phyloP scores from a whole-genome alignment of 1,140 invertebrate species.

The Drosophila ercepeae region DNA sequence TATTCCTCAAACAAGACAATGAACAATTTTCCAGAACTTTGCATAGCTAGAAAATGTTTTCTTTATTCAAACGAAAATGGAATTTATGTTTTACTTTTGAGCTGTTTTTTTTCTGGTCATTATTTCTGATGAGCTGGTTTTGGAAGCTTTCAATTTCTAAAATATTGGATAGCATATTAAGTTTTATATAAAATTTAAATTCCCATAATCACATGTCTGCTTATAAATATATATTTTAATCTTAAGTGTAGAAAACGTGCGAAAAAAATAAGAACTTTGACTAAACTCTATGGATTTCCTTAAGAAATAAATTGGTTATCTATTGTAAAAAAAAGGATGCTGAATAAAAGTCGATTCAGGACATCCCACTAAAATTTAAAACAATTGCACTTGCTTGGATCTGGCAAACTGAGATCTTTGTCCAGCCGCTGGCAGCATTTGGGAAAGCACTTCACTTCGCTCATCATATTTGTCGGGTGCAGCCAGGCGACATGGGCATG shows the following conservation, averaged over 20 bases:
- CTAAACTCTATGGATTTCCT: neutral
- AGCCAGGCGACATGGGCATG: slow-evolving; percentile 38
- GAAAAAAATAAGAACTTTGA: neutral
- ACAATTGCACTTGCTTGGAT: slow-evolving; percentile 12
- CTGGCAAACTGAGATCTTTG: too few species aligned
- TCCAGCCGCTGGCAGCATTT: slow-evolving; percentile 30
- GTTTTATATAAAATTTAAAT: neutral
- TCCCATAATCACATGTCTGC: neutral
- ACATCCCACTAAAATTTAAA: neutral
- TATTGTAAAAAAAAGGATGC: too few species aligned
- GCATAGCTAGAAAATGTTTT: neutral
- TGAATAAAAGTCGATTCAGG: neutral
- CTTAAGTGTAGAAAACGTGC: neutral
- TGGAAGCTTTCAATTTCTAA: too few species aligned
- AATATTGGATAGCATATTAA: neutral
- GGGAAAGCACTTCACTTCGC: neutral
- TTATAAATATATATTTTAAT: neutral
- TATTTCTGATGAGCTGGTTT: too few species aligned
- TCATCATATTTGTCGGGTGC: neutral
- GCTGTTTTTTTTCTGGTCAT: too few species aligned
- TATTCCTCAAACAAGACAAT: slow-evolving; percentile 4
- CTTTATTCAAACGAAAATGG: neutral
- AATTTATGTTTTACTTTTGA: neutral
- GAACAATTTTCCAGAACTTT: slow-evolving; percentile 3
- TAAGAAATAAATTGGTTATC: neutral